These are phyloP conservation scores for Liasis olivaceus DNA, from an alignment of 2,797 vertebrate species.

Conservation along the genomic window DNA sequence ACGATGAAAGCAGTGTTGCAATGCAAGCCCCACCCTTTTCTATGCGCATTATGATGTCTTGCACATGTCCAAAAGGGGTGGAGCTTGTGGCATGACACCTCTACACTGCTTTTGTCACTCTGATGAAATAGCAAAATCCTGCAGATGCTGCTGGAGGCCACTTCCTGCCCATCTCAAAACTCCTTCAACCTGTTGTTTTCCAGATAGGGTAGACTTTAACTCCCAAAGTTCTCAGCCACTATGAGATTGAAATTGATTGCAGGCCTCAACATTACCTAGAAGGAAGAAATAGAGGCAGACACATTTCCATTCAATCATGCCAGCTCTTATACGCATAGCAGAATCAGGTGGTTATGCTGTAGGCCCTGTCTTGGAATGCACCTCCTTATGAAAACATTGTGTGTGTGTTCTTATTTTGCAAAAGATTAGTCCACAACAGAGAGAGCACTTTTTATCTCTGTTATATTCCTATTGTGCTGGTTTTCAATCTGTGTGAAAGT, in stretches of 20 bases:
- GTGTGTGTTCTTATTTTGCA: background rate
- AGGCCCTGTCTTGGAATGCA: background rate
- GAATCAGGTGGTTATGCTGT: background rate
- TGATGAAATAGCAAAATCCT: too few relatives aligned
- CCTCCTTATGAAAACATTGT: background rate
- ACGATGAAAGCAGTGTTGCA: background rate
- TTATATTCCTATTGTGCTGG: background rate
- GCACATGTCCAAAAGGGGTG: background rate
- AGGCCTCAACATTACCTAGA: background rate
- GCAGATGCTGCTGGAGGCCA: too few relatives aligned
- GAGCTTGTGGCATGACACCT: too few relatives aligned
- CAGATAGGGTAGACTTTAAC: too few relatives aligned
- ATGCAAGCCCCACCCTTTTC: background rate
- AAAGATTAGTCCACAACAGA: background rate
- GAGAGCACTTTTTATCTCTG: background rate
- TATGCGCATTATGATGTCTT: background rate
- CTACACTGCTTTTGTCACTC: too few relatives aligned
- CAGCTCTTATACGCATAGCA: background rate
- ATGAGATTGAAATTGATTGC: too few relatives aligned
- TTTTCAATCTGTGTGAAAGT: background rate
- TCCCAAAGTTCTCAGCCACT: too few relatives aligned
- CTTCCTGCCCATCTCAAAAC: too few relatives aligned
- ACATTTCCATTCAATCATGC: background rate
- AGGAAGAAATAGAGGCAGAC: background rate
- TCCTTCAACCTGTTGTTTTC: too few relatives aligned